These are phyloP conservation scores for Antennarius maculatus DNA, from an alignment of 2,797 vertebrate genomes.

Conservation along the genomic window DNA sequence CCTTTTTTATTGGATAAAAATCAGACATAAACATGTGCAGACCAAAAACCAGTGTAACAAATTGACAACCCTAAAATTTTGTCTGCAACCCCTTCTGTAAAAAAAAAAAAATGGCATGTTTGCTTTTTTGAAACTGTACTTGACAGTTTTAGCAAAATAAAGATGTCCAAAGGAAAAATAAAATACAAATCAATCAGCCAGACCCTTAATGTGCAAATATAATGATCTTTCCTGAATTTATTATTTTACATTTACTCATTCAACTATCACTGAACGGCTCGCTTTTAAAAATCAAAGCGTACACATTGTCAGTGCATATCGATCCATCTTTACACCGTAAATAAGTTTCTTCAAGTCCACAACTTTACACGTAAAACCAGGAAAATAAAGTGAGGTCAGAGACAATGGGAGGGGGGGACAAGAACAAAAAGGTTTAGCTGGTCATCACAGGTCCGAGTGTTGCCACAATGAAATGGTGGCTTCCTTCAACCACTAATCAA, in stretches of 20 bases:
- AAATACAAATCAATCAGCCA: constrained; percentile 71
- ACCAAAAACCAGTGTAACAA: constrained; percentile 99
- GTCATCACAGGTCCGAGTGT: constrained; percentile 22
- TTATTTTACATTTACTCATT: constrained; percentile 64
- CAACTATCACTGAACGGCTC: constrained; percentile 66
- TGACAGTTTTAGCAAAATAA: constrained; percentile 82
- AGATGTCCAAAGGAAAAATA: constrained; percentile 60
- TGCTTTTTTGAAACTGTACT: constrained; percentile 82
- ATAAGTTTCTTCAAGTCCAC: constrained; percentile 79
- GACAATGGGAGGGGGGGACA: constrained; percentile 10
- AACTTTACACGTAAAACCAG: constrained; percentile 77
- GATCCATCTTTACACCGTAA: constrained; percentile 84
- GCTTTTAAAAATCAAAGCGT: constrained; percentile 89
- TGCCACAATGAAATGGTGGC: constrained; percentile 5
- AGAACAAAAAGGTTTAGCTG: constrained; percentile 22
- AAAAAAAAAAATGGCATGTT: constrained; percentile 84
- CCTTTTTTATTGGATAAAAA: constrained; percentile 96
- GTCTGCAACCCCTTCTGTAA: constrained; percentile 87
- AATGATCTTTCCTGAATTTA: constrained; percentile 81
- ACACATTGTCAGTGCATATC: constrained; percentile 73
- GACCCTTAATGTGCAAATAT: constrained; percentile 88
- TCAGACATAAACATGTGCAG: constrained; percentile 93
- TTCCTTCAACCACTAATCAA: constrained; percentile 7
- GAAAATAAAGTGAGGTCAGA: constrained; percentile 25
- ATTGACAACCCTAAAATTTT: constrained; percentile 89